These are phyloP conservation scores for Nymphalis urticae DNA, from an alignment of 2,888 invertebrate genomes.

Conservation along the genomic window DNA sequence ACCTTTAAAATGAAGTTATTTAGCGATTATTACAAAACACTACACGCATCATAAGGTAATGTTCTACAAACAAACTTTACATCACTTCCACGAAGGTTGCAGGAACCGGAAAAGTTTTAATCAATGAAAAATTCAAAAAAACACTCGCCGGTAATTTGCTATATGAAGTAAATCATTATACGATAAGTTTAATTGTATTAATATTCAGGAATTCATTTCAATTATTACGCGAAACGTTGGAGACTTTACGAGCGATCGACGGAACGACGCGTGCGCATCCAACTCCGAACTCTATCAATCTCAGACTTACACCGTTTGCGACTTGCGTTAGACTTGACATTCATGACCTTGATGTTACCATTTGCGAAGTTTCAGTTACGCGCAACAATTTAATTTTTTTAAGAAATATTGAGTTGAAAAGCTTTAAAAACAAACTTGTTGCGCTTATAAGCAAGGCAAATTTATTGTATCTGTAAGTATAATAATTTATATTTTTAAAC, in stretches of 20 bases:
- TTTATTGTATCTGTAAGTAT: no score
- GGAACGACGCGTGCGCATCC: conserved; percentile 48
- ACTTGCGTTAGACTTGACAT: conserved; percentile 53
- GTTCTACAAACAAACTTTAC: conserved; percentile 26
- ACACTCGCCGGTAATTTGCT: not conserved
- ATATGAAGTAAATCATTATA: conserved; percentile 4
- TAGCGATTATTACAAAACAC: conserved; percentile 22
- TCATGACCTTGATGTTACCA: conserved; percentile 61
- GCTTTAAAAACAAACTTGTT: not conserved
- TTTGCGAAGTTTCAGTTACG: conserved; percentile 47
- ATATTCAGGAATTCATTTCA: not conserved
- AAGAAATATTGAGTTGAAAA: not conserved
- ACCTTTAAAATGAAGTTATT: conserved; percentile 3
- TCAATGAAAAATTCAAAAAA: not conserved
- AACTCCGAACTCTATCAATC: not conserved
- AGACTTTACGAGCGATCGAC: conserved; percentile 42
- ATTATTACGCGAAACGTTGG: not conserved
- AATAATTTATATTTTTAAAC: no score
- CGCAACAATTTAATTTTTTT: conserved; percentile 40
- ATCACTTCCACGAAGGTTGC: conserved; percentile 29
- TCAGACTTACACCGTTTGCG: conserved; percentile 3
- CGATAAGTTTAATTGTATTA: not conserved
- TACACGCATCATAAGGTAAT: conserved; percentile 10
- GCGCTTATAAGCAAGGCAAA: no score
- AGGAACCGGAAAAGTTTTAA: conserved; percentile 42